A percentile compares a stretch with the other conserved stretches of the same genome.
These are phyloP conservation scores for Myopa testacea DNA, from an alignment of 2,888 invertebrate genomes.

Conservation along the genomic window DNA sequence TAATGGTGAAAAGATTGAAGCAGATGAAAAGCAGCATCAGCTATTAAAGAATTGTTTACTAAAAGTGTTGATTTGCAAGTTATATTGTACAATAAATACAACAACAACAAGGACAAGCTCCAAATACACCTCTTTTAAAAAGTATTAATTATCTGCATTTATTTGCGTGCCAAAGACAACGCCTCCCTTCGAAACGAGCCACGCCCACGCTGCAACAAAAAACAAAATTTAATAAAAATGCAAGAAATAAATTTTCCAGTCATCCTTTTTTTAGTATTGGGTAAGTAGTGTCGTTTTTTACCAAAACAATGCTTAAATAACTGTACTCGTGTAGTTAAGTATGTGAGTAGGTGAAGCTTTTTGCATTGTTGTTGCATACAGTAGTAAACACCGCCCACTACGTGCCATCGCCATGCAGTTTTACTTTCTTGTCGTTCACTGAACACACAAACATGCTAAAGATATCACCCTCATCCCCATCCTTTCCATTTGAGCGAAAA, in stretches of 20 bases:
- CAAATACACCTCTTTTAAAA: background rate
- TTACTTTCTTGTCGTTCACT: slow-evolving; percentile 31
- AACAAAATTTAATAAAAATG: slow-evolving; percentile 18
- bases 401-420: background rate
- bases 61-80: too few relatives aligned
- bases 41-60: too few relatives aligned
- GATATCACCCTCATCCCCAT: background rate
- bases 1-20: background rate
- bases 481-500: background rate
- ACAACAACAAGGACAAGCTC: background rate
- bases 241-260: slow-evolving; percentile 4
- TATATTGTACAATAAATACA: too few relatives aligned
- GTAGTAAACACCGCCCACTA: background rate
- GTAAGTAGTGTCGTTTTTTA: slow-evolving; percentile 12
- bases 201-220: background rate
- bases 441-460: background rate
- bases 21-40: background rate
- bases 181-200: background rate
- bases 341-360: background rate
- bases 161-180: slow-evolving; percentile 10
- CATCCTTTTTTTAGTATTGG: slow-evolving; percentile 31
- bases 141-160: background rate
- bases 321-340: background rate
- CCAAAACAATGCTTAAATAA: background rate
- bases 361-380: slow-evolving; percentile 19